phyloP scores from a whole-genome alignment of 2,888 invertebrate genomes.

The Cantharis lateralis region DNA sequence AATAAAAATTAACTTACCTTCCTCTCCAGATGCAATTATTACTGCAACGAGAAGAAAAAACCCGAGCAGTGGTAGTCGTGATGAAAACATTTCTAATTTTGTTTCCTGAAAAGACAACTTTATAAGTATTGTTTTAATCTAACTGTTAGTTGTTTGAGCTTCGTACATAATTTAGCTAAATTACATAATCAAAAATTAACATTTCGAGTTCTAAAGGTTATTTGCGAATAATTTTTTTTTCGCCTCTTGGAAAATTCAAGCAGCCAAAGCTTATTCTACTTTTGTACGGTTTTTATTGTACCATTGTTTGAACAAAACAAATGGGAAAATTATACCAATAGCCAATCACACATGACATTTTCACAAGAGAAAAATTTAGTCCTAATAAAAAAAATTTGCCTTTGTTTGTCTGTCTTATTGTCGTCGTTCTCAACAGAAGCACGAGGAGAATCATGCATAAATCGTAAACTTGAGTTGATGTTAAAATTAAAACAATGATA shows the following conservation, averaged over 20 bases:
- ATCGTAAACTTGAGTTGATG: background rate
- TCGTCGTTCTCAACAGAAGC: background rate
- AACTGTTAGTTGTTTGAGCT: background rate
- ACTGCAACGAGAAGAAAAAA: slow-evolving; percentile 5
- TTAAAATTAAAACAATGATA: background rate
- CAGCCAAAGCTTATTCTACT: background rate
- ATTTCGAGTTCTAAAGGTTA: background rate
- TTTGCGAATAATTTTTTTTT: background rate
- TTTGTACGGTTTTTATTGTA: background rate
- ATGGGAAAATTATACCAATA: background rate
- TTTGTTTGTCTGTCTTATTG: background rate
- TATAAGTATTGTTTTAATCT: background rate
- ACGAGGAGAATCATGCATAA: background rate
- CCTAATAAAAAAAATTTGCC: background rate
- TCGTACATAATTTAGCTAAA: background rate
- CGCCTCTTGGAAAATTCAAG: background rate
- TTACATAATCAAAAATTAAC: background rate
- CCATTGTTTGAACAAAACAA: background rate
- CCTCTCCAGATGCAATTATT: background rate
- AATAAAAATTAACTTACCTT: slow-evolving; percentile 17
- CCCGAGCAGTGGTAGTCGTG: slow-evolving; percentile 12
- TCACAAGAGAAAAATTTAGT: background rate
- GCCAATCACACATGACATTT: background rate
- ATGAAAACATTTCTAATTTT: slow-evolving; percentile 13
- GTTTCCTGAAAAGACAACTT: slow-evolving; percentile 20